A percentile compares a stretch with the other conserved stretches of the same genome.
Conservation (phyloP, 2,888 invertebrate genomes). For the Drosophila anomelani region DNA sequence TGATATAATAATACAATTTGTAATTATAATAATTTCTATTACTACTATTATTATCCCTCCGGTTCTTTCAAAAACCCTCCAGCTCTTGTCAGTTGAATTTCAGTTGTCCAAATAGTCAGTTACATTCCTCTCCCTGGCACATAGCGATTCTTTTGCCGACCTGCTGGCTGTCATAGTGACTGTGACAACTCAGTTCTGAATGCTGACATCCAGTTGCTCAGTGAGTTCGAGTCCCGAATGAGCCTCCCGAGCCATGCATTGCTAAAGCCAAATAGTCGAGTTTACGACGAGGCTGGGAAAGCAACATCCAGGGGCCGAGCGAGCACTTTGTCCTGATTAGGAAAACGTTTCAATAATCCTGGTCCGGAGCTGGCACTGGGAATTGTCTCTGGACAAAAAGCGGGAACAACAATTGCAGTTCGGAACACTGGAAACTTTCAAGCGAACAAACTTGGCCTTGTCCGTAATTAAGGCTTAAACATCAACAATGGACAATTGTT, state of each 20-base stretch:
- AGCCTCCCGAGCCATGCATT: conserved; percentile 54
- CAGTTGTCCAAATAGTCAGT: conserved; percentile 36
- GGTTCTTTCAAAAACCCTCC: not conserved
- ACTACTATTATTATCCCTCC: too few species aligned
- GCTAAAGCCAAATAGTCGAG: conserved; percentile 57
- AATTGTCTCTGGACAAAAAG: conserved; percentile 49
- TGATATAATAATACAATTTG: not conserved
- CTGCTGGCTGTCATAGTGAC: conserved; percentile 60
- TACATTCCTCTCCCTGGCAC: conserved; percentile 55
- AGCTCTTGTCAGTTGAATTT: not conserved
- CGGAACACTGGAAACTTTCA: conserved; percentile 60
- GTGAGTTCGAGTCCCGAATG: conserved; percentile 36
- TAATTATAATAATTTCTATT: not conserved
- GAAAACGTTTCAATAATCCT: conserved; percentile 69
- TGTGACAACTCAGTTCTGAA: conserved; percentile 56
- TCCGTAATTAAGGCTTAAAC: conserved; percentile 67
- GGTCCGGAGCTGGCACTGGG: conserved; percentile 9
- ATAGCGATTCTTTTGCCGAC: conserved; percentile 38
- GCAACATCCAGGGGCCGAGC: conserved; percentile 31
- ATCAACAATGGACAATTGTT: conserved; percentile 69
- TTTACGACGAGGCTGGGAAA: conserved; percentile 39
- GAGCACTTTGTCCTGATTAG: conserved; percentile 72
- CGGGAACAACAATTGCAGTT: conserved; percentile 56
- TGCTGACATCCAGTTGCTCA: conserved; percentile 30
- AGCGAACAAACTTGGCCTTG: conserved; percentile 54